phyloP scores from a whole-genome alignment of 1,140 invertebrate species.

The Saccostrea echinata region DNA sequence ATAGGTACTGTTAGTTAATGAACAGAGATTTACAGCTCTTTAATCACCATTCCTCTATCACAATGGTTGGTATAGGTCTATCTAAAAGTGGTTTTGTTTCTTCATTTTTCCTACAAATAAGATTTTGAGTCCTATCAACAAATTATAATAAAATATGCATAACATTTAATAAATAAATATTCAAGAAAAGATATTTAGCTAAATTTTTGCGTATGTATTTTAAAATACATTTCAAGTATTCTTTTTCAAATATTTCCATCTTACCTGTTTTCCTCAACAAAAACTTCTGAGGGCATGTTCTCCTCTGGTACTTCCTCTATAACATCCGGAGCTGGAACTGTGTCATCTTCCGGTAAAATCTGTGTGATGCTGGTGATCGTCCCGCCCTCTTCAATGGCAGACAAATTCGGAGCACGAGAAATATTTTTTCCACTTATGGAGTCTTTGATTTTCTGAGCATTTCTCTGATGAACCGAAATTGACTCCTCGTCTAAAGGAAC shows the following conservation, averaged over 20 bases:
- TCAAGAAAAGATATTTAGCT: no score
- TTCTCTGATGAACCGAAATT: slow-evolving; percentile 47
- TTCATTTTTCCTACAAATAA: not conserved
- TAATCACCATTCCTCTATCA: slow-evolving; percentile 11
- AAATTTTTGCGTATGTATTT: no score
- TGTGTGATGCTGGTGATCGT: slow-evolving; percentile 72
- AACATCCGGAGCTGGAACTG: no score
- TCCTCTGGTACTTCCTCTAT: not conserved
- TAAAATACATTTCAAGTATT: not conserved
- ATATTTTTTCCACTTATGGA: slow-evolving; percentile 59
- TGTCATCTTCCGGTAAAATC: slow-evolving; percentile 36
- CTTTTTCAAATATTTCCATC: not conserved
- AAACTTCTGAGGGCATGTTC: not conserved
- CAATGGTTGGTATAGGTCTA: slow-evolving; percentile 5
- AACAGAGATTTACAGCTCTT: not conserved
- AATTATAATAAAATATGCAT: not conserved
- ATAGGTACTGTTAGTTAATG: no score
- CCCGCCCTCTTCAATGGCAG: slow-evolving; percentile 74
- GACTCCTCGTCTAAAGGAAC: slow-evolving; percentile 41
- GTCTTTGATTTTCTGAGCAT: slow-evolving; percentile 61
- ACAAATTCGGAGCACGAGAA: slow-evolving; percentile 70
- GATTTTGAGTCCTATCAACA: not conserved
- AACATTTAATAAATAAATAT: not conserved
- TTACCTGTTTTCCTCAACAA: not conserved
- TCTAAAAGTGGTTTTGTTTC: not conserved